phyloP scores from a whole-genome alignment of 2,797 vertebrate genomes.

The Crenuchus spilurus region DNA sequence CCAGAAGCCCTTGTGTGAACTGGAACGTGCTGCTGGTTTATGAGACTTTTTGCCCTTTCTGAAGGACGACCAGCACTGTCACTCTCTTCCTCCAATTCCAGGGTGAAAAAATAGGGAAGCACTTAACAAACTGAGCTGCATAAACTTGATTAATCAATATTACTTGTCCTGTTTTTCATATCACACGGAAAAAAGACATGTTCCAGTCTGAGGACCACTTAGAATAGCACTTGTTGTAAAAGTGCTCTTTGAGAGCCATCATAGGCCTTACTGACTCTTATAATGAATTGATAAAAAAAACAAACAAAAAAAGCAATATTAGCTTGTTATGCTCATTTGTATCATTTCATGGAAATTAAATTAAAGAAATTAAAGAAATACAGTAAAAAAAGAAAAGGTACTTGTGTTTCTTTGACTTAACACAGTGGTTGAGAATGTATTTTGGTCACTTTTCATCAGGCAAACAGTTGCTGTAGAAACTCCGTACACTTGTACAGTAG shows the following conservation, averaged over 20 bases:
- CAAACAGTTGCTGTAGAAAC: slow-evolving; percentile 41
- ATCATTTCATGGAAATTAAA: slow-evolving; percentile 52
- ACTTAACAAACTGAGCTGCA: slow-evolving; percentile 57
- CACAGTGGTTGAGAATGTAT: slow-evolving; percentile 61
- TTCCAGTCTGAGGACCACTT: slow-evolving; percentile 36
- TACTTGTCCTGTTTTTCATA: slow-evolving; percentile 30
- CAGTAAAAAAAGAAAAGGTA: slow-evolving; percentile 39
- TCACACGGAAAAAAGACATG: slow-evolving; percentile 6
- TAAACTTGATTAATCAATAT: slow-evolving; percentile 51
- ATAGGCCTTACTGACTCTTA: slow-evolving; percentile 57
- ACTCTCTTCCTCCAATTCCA: slow-evolving; percentile 26
- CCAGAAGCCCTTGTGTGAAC: slow-evolving; percentile 22
- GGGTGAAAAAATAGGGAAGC: slow-evolving; percentile 42
- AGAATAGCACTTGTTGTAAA: slow-evolving; percentile 57
- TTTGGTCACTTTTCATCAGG: slow-evolving; percentile 58
- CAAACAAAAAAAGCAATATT: slow-evolving; percentile 35
- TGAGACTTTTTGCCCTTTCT: slow-evolving; percentile 15
- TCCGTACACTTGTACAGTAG: slow-evolving; percentile 48
- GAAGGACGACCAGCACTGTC: slow-evolving; percentile 40
- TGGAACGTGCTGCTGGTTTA: slow-evolving; percentile 26
- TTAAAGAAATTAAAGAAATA: slow-evolving; percentile 58
- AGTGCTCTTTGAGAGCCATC: slow-evolving; percentile 51
- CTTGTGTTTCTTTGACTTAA: slow-evolving; percentile 57
- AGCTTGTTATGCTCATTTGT: slow-evolving; percentile 47
- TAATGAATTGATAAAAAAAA: slow-evolving; percentile 46